phyloP scores from a whole-genome alignment of 1,140 invertebrate genomes.

The Leguminivora glycinivorella region DNA sequence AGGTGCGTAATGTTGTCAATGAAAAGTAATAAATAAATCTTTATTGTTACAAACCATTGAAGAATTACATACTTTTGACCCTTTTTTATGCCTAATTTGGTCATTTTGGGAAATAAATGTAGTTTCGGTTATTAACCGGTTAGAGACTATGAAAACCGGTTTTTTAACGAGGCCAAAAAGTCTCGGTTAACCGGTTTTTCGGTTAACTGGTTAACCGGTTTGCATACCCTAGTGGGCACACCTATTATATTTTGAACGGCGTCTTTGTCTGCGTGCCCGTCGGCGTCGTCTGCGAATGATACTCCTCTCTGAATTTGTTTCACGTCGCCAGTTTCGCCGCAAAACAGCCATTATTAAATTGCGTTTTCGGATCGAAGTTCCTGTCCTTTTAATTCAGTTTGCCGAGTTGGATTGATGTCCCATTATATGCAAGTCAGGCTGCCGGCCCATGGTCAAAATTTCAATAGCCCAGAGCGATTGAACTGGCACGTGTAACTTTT shows the following conservation, averaged over 20 bases:
- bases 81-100: too few species aligned
- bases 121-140: too few species aligned
- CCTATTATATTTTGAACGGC: neutral
- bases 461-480: conserved; percentile 73
- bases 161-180: too few species aligned
- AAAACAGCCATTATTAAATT: conserved; percentile 19
- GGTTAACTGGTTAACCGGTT: too few species aligned
- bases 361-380: conserved; percentile 5
- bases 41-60: too few species aligned
- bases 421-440: conserved; percentile 62
- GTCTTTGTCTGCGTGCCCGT: neutral
- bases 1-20: too few species aligned
- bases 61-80: too few species aligned
- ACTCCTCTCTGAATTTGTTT: conserved; percentile 18
- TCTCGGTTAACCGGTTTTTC: too few species aligned
- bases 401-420: conserved; percentile 60
- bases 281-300: neutral
- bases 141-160: too few species aligned
- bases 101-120: too few species aligned
- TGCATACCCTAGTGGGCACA: too few species aligned
- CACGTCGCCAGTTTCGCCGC: conserved; percentile 5
- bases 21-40: too few species aligned
- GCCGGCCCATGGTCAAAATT: conserved; percentile 67
- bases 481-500: conserved; percentile 77
- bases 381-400: conserved; percentile 46